Percentiles rank a stretch among this genome's conserved stretches.
phyloP scores from a whole-genome alignment of 1,140 invertebrate species.

The Riptortus pedestris region DNA sequence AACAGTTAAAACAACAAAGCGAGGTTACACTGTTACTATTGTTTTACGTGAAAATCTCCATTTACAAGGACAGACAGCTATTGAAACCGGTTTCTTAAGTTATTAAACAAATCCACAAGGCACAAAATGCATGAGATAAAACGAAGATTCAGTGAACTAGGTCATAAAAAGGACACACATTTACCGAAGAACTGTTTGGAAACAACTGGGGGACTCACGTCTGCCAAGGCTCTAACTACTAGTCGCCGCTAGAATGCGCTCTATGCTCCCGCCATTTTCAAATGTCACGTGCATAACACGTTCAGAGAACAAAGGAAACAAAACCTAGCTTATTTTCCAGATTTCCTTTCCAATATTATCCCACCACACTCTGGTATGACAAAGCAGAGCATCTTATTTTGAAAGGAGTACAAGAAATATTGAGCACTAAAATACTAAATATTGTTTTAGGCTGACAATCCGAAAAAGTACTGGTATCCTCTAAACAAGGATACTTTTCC shows the following conservation, averaged over 20 bases:
- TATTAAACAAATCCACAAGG: background rate
- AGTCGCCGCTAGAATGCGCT: conserved; percentile 4
- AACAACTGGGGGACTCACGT: background rate
- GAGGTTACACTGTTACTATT: background rate
- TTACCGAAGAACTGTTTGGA: conserved; percentile 1
- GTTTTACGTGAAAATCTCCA: background rate
- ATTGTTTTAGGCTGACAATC: too few species aligned
- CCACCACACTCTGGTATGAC: too few species aligned
- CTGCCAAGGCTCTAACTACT: background rate
- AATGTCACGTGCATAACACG: background rate
- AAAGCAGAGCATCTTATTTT: too few species aligned
- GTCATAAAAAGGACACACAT: background rate
- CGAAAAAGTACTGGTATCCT: too few species aligned
- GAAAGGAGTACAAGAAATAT: too few species aligned
- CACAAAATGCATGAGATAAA: background rate
- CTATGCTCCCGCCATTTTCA: background rate
- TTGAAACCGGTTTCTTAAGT: background rate
- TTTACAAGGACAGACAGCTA: background rate
- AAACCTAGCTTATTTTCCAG: too few species aligned
- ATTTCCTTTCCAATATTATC: too few species aligned
- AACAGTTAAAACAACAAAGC: background rate
- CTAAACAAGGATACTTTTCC: too few species aligned
- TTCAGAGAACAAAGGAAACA: too few species aligned
- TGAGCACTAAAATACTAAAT: too few species aligned
- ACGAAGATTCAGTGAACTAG: background rate